Conservation (phyloP, 2,113 vertebrate species). For the Lophotis ruficrista region DNA sequence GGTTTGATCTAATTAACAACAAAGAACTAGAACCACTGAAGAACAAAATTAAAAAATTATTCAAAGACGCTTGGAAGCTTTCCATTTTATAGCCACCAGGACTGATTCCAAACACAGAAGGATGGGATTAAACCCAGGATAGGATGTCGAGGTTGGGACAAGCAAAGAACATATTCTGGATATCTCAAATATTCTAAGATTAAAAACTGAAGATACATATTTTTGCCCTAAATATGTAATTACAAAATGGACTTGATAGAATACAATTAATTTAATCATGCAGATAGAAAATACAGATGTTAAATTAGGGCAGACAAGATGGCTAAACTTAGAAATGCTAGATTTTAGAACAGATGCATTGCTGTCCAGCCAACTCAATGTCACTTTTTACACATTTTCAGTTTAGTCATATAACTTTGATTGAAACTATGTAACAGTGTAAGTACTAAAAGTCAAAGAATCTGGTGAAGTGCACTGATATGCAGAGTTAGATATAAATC, state of each 20-base stretch:
- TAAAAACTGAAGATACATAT: not conserved
- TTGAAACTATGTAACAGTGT: not conserved
- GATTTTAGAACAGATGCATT: conserved; percentile 22
- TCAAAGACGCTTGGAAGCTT: conserved; percentile 47
- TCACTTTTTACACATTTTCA: conserved; percentile 30
- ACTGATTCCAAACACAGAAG: not conserved
- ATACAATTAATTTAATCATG: not conserved
- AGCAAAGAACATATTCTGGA: not conserved
- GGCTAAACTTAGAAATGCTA: not conserved
- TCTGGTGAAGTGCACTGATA: not conserved
- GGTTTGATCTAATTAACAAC: conserved; percentile 69
- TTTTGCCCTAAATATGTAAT: not conserved
- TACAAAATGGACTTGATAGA: not conserved
- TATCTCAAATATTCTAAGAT: not conserved
- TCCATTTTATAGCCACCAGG: conserved; percentile 38
- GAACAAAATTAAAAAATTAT: conserved; percentile 66
- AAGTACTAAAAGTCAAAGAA: conserved; percentile 47
- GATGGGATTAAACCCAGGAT: conserved; percentile 3
- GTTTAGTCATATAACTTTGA: not conserved
- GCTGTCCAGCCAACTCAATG: conserved; percentile 46
- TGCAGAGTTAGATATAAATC: not conserved
- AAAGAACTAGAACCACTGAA: conserved; percentile 57
- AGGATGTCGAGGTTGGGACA: not conserved
- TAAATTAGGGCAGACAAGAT: conserved; percentile 18
- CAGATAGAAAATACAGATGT: conserved; percentile 37